A percentile compares a stretch with the other conserved stretches of the same genome.
Evolutionary conservation across 2,888 invertebrate genomes (phyloP).

Genomic region (Nymphalis polychloros): DNA sequence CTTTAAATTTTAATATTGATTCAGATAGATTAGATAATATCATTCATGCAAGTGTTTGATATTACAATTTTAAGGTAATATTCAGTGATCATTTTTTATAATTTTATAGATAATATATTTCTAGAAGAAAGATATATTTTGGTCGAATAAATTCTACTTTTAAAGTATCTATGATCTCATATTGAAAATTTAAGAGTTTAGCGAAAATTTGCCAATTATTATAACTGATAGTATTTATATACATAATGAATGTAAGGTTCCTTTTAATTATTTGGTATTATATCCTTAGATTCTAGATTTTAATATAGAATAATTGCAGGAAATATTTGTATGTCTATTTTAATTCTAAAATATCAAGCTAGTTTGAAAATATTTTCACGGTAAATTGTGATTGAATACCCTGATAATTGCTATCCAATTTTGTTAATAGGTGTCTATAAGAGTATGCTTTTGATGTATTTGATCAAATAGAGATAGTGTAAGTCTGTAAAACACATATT

Average conservation of each 20-base stretch:
- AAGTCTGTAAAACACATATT: neutral
- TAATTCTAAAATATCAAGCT: too few species aligned
- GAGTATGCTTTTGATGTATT: constrained; percentile 3
- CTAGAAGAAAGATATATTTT: neutral
- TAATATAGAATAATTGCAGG: neutral
- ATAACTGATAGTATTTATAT: constrained; percentile 17
- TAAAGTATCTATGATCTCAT: constrained; percentile 3
- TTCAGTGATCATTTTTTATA: neutral
- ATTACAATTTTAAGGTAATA: too few species aligned
- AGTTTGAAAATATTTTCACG: neutral
- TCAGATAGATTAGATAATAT: neutral
- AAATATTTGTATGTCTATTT: too few species aligned
- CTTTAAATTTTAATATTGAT: constrained; percentile 1
- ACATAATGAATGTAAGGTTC: neutral
- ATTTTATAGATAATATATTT: neutral
- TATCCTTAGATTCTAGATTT: neutral
- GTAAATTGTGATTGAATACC: neutral
- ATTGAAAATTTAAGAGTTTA: constrained; percentile 17
- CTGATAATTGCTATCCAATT: neutral
- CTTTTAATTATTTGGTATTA: neutral
- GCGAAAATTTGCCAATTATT: constrained; percentile 33
- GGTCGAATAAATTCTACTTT: neutral
- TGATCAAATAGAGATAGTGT: neutral
- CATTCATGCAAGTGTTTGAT: too few species aligned
- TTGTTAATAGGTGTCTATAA: constrained; percentile 3